phyloP scores from a whole-genome alignment of 2,888 invertebrate genomes.

The Gandaritis pyraliata region DNA sequence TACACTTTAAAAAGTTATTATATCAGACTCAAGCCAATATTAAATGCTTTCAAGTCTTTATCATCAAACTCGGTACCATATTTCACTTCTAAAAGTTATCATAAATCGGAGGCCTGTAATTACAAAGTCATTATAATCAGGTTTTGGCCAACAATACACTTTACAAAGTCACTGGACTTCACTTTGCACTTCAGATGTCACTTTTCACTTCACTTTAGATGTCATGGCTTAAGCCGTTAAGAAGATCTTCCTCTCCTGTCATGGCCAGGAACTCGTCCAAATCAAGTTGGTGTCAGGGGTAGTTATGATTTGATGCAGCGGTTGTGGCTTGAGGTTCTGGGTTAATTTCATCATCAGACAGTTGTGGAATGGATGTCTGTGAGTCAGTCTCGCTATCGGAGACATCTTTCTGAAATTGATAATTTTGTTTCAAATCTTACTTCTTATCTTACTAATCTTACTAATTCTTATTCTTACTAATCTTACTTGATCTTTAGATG shows the following conservation, averaged over 20 bases:
- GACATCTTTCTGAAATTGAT: conserved; percentile 50
- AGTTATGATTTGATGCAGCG: background rate
- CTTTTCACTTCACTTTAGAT: too few relatives aligned
- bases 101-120: background rate
- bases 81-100: too few relatives aligned
- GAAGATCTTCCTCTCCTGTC: conserved; percentile 5
- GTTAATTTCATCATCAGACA: conserved; percentile 27
- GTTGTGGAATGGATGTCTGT: conserved; percentile 40
- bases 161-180: conserved; percentile 4
- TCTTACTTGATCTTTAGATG: background rate
- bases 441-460: too few relatives aligned
- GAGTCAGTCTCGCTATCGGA: conserved; percentile 50
- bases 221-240: background rate
- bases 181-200: background rate
- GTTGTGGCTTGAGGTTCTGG: conserved; percentile 3
- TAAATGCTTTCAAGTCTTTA: too few relatives aligned
- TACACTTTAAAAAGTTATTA: too few relatives aligned
- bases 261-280: conserved; percentile 28
- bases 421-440: too few relatives aligned
- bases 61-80: background rate
- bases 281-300: conserved; percentile 26
- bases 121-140: background rate
- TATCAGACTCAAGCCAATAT: too few relatives aligned
- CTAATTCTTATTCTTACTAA: too few relatives aligned
- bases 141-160: background rate